phyloP scores from a whole-genome alignment of 2,113 vertebrate species.

The Mesitornis unicolor region DNA sequence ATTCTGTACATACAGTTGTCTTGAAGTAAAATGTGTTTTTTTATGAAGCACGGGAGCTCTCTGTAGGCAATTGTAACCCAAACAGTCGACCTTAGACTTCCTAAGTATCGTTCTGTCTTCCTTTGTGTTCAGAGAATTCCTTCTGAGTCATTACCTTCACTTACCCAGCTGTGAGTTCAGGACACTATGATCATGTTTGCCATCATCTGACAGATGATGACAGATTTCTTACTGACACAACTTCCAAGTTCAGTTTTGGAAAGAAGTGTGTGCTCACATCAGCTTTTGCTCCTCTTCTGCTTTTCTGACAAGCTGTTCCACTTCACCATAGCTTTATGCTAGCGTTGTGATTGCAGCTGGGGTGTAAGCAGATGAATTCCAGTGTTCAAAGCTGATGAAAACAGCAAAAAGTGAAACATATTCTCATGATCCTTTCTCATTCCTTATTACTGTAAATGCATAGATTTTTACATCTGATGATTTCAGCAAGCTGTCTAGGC shows the following conservation, averaged over 20 bases:
- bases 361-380: not conserved
- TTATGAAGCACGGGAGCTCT: not conserved
- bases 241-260: not conserved
- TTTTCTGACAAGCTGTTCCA: not conserved
- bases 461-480: not conserved
- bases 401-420: not conserved
- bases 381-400: not conserved
- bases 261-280: not conserved
- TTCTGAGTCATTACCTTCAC: not conserved
- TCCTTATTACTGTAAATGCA: not conserved
- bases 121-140: not conserved
- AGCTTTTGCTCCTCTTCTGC: not conserved
- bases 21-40: not conserved
- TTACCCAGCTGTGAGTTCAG: conserved; percentile 1
- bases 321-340: not conserved
- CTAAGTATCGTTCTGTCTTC: not conserved
- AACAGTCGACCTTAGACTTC: not conserved
- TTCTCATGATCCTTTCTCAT: not conserved
- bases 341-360: not conserved
- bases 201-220: not conserved
- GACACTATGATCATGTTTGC: not conserved
- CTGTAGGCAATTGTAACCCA: not conserved
- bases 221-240: not conserved
- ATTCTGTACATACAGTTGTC: not conserved
- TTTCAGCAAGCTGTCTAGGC: not conserved